phyloP scores from a whole-genome alignment of 1,140 invertebrate species.

The Eriocheir sinensis region DNA sequence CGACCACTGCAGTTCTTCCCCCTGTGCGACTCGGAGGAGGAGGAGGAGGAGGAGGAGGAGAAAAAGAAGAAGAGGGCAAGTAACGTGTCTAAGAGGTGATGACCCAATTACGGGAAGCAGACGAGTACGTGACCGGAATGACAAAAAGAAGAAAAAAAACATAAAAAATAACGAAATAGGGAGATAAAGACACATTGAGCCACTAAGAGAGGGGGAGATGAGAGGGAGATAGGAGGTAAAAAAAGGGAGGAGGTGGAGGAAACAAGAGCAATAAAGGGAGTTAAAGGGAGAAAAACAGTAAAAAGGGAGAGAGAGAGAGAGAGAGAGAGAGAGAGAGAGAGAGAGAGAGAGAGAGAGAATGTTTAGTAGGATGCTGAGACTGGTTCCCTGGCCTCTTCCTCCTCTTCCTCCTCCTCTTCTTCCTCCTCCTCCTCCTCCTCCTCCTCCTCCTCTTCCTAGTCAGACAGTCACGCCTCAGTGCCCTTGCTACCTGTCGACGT shows the following conservation, averaged over 20 bases:
- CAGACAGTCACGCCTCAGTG: background rate
- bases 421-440: too few relatives aligned
- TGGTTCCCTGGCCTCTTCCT: too few relatives aligned
- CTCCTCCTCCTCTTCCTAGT: too few relatives aligned
- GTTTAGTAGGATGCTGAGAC: background rate
- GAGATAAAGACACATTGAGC: background rate
- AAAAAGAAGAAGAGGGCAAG: background rate
- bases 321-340: slow-evolving; percentile 35
- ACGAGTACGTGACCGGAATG: background rate
- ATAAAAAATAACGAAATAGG: background rate
- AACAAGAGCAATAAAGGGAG: background rate
- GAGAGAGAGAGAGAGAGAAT: background rate
- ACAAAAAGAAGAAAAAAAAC: background rate
- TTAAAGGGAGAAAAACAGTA: slow-evolving; percentile 10
- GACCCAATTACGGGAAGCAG: slow-evolving; percentile 22
- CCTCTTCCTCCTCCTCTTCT: too few relatives aligned
- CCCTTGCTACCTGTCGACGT: background rate
- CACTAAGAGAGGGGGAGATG: background rate
- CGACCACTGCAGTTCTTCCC: too few relatives aligned
- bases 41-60: background rate
- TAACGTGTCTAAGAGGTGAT: background rate
- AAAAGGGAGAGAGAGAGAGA: slow-evolving; percentile 14
- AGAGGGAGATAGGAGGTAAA: background rate
- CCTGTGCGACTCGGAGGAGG: too few relatives aligned
- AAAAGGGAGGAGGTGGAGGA: background rate